Percentiles rank a stretch among this genome's conserved stretches.
These are phyloP conservation scores for Orientallactaga bullata DNA, from an alignment of 2,113 vertebrate species.

Conservation along the genomic window DNA sequence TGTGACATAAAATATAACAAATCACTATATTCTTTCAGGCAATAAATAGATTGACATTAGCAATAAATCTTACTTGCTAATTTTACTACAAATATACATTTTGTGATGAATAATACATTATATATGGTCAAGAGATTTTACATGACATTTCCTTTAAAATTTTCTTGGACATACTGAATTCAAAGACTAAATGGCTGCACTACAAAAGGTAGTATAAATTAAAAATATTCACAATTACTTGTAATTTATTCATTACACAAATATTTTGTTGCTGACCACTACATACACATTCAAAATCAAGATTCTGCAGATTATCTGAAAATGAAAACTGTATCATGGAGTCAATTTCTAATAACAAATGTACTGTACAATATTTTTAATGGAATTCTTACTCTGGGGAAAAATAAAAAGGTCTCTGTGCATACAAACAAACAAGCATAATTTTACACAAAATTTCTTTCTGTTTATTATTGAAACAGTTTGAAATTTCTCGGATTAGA, in stretches of 20 bases:
- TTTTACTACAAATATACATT: neutral
- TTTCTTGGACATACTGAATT: neutral
- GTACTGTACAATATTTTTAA: neutral
- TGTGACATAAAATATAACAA: neutral
- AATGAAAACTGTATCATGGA: neutral
- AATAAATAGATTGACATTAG: neutral
- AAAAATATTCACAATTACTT: neutral
- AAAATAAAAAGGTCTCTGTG: neutral
- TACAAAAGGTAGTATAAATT: neutral
- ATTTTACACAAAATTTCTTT: slow-evolving; percentile 29
- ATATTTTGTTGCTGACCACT: neutral
- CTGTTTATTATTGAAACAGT: neutral
- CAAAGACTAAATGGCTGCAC: neutral
- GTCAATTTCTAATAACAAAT: neutral
- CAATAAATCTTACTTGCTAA: neutral
- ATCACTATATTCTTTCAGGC: neutral
- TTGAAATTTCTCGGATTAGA: slow-evolving; percentile 11
- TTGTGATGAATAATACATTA: neutral
- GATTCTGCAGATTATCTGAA: neutral
- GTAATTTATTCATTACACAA: neutral
- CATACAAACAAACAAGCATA: neutral
- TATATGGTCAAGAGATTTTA: neutral
- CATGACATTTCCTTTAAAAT: neutral
- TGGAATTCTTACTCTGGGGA: neutral
- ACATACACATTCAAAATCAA: neutral